These are phyloP conservation scores for Brenthis daphne DNA, from an alignment of 2,888 invertebrate species.

Conservation along the genomic window DNA sequence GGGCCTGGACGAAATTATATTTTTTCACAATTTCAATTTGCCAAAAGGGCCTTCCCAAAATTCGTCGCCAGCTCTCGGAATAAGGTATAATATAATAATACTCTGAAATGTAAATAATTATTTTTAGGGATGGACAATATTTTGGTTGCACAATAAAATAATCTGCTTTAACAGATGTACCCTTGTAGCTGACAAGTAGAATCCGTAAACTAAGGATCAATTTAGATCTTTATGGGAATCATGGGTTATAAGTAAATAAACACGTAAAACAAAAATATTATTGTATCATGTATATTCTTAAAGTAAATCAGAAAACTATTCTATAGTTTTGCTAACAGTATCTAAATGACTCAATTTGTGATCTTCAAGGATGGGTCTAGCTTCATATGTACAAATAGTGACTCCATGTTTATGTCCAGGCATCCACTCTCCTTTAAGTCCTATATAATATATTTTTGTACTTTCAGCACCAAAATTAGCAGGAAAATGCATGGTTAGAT, in stretches of 20 bases:
- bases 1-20: too few species aligned
- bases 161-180: too few species aligned
- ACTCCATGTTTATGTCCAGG: conserved; percentile 93
- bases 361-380: conserved; percentile 91
- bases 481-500: conserved; percentile 95
- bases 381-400: conserved; percentile 95
- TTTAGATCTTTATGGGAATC: background rate
- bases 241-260: background rate
- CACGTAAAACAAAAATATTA: background rate
- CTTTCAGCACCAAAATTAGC: conserved; percentile 93
- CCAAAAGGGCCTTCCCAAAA: too few species aligned
- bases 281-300: background rate
- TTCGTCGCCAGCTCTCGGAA: too few species aligned
- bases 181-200: too few species aligned
- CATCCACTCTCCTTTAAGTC: conserved; percentile 95
- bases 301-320: background rate
- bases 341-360: conserved; percentile 88
- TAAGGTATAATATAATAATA: too few species aligned
- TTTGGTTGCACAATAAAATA: too few species aligned
- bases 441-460: conserved; percentile 96
- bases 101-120: too few species aligned
- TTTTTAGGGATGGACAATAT: too few species aligned
- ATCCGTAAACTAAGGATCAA: too few species aligned
- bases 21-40: too few species aligned
- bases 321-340: conserved; percentile 80